These are phyloP conservation scores for Oconnorella tubifera DNA, from an alignment of 2,888 invertebrate species.

Conservation along the genomic window DNA sequence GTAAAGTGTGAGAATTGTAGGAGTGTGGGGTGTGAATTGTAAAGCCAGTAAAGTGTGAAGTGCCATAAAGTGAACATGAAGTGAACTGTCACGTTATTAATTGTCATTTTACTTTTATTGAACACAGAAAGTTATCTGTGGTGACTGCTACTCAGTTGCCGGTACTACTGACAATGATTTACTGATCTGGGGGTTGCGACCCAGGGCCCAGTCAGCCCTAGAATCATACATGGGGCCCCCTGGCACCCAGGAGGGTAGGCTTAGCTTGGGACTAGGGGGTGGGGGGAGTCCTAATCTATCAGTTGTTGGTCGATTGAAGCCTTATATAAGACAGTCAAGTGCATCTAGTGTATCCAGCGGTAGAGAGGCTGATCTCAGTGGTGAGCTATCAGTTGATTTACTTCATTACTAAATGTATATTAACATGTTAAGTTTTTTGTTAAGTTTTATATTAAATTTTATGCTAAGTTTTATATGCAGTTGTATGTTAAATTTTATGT, in stretches of 20 bases:
- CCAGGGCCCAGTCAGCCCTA: neutral
- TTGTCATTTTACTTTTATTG: neutral
- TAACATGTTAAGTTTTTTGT: neutral
- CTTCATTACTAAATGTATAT: neutral
- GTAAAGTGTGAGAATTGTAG: too few species aligned
- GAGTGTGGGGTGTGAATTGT: too few species aligned
- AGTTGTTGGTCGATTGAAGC: neutral
- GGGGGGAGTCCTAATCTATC: neutral
- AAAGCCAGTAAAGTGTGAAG: too few species aligned
- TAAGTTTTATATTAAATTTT: neutral
- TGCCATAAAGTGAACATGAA: too few species aligned
- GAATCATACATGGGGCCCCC: neutral
- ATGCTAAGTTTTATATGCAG: neutral
- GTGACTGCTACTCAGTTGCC: constrained; percentile 66
- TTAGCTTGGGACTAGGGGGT: neutral
- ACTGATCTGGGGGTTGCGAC: constrained; percentile 65
- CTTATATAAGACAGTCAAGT: constrained; percentile 39
- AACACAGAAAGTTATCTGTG: constrained; percentile 64
- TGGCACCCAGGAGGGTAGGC: constrained; percentile 1
- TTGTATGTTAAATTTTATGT: too few species aligned
- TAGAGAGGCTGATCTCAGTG: neutral
- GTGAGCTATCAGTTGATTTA: neutral
- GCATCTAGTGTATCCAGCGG: constrained; percentile 33
- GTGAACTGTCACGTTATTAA: too few species aligned
- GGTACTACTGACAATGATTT: constrained; percentile 67